Evolutionary conservation across 2,888 invertebrate genomes (phyloP).

Genomic region (Podotricha telesiphe): DNA sequence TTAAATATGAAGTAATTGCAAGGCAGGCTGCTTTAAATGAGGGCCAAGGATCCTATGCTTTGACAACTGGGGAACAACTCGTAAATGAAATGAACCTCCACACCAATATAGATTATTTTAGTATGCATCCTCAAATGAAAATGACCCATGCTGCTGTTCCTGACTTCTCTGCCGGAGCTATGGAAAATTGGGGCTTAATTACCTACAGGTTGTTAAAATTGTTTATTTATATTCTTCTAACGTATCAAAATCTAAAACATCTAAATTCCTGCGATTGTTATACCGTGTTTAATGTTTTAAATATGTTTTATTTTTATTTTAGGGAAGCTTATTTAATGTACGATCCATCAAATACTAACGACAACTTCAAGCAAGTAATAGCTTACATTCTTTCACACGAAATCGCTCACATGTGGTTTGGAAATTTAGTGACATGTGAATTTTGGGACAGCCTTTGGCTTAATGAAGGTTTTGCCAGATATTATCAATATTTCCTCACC

Average conservation of each 20-base stretch:
- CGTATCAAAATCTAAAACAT: not conserved
- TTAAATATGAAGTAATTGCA: slow-evolving; percentile 73
- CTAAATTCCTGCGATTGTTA: too few relatives aligned
- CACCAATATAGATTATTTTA: slow-evolving; percentile 77
- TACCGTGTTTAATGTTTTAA: too few relatives aligned
- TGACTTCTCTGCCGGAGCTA: slow-evolving; percentile 90
- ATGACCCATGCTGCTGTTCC: slow-evolving; percentile 91
- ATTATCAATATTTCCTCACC: slow-evolving; percentile 88
- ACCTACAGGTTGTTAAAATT: slow-evolving; percentile 85
- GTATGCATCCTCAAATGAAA: slow-evolving; percentile 73
- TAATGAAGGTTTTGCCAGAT: slow-evolving; percentile 88
- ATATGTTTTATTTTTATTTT: slow-evolving; percentile 32
- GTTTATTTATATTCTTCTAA: not conserved
- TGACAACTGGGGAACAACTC: slow-evolving; percentile 68
- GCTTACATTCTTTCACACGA: slow-evolving; percentile 87
- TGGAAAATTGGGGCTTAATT: slow-evolving; percentile 94
- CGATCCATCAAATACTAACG: slow-evolving; percentile 65
- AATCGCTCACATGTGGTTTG: slow-evolving; percentile 90
- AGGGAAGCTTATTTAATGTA: slow-evolving; percentile 79
- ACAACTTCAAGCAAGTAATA: slow-evolving; percentile 77
- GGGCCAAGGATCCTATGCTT: slow-evolving; percentile 70
- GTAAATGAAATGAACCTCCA: slow-evolving; percentile 81
- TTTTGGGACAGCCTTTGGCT: slow-evolving; percentile 88
- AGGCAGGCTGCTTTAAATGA: slow-evolving; percentile 66
- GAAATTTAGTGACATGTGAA: slow-evolving; percentile 85